Evolutionary conservation across 2,888 invertebrate species (phyloP), one percentile per base, ranked within the genome.

Genomic region (Cephonodes hylas): DNA sequence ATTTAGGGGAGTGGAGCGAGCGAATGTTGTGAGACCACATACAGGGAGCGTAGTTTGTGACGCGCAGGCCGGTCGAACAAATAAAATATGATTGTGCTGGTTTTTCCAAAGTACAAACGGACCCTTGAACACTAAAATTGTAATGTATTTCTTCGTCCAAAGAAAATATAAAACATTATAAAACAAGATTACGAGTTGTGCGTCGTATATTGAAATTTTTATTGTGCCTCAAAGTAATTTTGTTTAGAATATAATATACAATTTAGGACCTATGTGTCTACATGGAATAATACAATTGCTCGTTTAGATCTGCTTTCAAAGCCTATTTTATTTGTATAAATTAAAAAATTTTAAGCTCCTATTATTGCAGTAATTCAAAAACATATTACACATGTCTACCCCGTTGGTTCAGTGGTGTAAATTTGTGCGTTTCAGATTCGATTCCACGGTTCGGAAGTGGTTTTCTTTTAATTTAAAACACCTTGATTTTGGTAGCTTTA

Each of bases 151-250:
- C 73, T 70, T 60, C 67, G 67, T 71, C 71, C 74, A 76, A 72
- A 71, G 75, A 76, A 80, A 75, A 76, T 76, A 76, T 77, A 76
- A 74, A 73, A 75, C 61, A 68, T 59, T 73, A 70, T 80, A 79
- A 79, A 78, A 71, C 62, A 62, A 67, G 71, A 68, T 74, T 74
- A 76, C 65, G 61, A 59, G 27, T 18, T 48, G 25, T 48, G 25
- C 61, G 58, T 60, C 59, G 67, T 67, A 68, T 66, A 27, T 48
- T 48, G 15, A 48, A 48, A 66, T 67, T 64, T 72, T 77, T 72
- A 67, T 71, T 73, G 61, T 65, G 64, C 62, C 61, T 66, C 59
- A 31, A 63, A 64, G 63, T 66, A 62, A 68, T 62, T 63, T 61
- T 62, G 62, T 60, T 23, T 23, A 27, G 15, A 58, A 58, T 44